Conservation (phyloP, 2,113 vertebrate species). For the Perognathus longimembris region DNA sequence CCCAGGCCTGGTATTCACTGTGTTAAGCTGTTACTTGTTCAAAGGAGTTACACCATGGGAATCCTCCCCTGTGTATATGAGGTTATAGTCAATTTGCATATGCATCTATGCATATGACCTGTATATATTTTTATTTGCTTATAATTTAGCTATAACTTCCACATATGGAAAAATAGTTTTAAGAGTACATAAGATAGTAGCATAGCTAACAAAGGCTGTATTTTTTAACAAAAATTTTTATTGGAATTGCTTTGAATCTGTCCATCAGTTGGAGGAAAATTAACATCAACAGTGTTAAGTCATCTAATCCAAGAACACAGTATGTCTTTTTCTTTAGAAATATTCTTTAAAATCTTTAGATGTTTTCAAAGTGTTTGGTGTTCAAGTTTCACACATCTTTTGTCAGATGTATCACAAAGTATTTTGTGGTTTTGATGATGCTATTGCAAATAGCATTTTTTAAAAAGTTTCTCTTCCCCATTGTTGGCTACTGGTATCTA, state of each 20-base stretch:
- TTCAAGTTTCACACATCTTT: neutral
- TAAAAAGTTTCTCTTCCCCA: too few relatives aligned
- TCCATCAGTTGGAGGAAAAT: neutral
- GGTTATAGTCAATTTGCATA: too few relatives aligned
- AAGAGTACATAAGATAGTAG: neutral
- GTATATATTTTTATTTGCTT: too few relatives aligned
- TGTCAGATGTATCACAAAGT: conserved; percentile 15
- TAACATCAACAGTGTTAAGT: neutral
- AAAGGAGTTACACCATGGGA: too few relatives aligned
- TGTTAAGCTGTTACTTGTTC: too few relatives aligned
- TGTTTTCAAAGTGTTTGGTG: neutral
- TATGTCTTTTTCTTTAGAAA: neutral
- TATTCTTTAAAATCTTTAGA: neutral
- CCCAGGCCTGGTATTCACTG: too few relatives aligned
- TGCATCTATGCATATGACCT: too few relatives aligned
- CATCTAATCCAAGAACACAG: neutral
- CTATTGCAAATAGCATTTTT: neutral
- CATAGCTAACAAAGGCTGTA: neutral
- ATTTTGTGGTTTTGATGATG: neutral
- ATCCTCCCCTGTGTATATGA: too few relatives aligned
- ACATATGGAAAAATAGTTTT: neutral
- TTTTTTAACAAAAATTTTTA: neutral
- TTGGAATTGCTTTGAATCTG: neutral
- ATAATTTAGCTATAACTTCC: too few relatives aligned
- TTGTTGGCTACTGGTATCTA: too few relatives aligned